Evolutionary conservation across 2,888 invertebrate genomes (phyloP).

Genomic region (Dioctria rufipes): DNA sequence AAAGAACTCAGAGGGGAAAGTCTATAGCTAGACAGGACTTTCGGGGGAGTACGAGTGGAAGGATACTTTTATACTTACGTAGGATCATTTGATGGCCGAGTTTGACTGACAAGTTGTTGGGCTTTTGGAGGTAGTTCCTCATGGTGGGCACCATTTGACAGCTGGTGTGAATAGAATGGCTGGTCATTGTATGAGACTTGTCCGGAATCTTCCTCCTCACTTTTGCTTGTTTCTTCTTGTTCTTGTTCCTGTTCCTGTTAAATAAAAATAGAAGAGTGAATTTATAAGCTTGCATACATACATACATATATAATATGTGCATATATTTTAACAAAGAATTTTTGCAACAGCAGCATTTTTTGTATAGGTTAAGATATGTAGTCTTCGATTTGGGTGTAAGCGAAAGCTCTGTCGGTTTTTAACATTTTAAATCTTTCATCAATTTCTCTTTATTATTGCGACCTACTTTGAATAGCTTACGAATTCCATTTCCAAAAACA

Average conservation of each 20-base stretch:
- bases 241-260: slow-evolving; percentile 47
- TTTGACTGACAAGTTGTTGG: slow-evolving; percentile 65
- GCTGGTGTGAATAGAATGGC: slow-evolving; percentile 67
- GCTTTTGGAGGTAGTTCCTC: slow-evolving; percentile 67
- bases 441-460: no score
- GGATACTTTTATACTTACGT: slow-evolving; percentile 65
- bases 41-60: not conserved
- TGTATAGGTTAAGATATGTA: no score
- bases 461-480: no score
- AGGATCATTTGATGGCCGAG: slow-evolving; percentile 67
- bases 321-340: no score
- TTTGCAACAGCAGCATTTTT: no score
- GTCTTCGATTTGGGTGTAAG: no score
- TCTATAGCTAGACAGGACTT: not conserved
- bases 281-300: no score
- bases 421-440: no score
- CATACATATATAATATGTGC: no score
- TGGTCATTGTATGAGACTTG: slow-evolving; percentile 69
- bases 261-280: no score
- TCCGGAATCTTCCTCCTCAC: slow-evolving; percentile 63
- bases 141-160: slow-evolving; percentile 68
- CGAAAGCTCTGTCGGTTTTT: no score
- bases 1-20: not conserved
- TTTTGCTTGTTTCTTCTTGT: slow-evolving; percentile 64
- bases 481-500: no score